A percentile compares a stretch with the other conserved stretches of the same genome.
phyloP scores from a whole-genome alignment of 2,797 vertebrate species.

The Halcyon smyrnensis region DNA sequence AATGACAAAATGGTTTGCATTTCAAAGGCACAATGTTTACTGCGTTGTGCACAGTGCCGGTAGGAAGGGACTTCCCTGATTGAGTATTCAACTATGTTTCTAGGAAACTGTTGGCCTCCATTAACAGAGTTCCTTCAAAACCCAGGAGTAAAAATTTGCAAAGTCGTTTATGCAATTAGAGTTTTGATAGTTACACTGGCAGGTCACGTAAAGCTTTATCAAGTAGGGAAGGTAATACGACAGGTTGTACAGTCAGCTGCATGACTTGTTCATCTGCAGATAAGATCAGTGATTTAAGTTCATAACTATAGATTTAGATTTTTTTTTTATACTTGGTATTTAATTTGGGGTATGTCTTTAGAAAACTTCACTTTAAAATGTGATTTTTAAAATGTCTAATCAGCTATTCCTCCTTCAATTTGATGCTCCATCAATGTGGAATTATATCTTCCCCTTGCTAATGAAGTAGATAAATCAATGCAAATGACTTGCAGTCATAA shows the following conservation, averaged over 20 bases:
- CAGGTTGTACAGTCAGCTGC: not conserved
- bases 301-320: not conserved
- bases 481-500: constrained; percentile 24
- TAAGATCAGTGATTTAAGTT: not conserved
- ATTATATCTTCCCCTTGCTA: constrained; percentile 20
- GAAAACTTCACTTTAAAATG: not conserved
- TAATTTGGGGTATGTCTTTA: not conserved
- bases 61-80: not conserved
- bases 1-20: not conserved
- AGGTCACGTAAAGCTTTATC: not conserved
- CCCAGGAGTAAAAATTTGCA: not conserved
- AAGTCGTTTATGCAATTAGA: not conserved
- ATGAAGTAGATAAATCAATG: constrained; percentile 53
- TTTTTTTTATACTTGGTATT: not conserved
- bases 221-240: not conserved
- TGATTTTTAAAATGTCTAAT: constrained; percentile 2
- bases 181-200: not conserved
- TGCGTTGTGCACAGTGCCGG: not conserved
- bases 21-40: not conserved
- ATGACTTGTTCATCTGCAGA: not conserved
- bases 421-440: not conserved
- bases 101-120: not conserved
- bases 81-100: not conserved
- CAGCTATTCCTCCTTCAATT: not conserved
- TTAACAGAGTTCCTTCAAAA: not conserved